phyloP scores from a whole-genome alignment of 1,140 invertebrate genomes.

The Cylas formicarius region DNA sequence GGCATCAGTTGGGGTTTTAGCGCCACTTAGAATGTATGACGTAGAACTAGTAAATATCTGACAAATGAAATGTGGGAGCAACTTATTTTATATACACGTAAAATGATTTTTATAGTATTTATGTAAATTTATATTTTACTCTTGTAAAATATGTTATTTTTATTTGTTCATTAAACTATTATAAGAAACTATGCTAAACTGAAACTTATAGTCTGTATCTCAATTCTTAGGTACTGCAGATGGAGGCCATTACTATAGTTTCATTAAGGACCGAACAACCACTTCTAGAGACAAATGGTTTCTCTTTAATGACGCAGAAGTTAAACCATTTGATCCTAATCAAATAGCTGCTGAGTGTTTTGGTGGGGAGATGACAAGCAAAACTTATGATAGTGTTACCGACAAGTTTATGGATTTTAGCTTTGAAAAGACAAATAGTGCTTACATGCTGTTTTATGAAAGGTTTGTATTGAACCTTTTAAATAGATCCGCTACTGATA shows the following conservation, averaged over 20 bases:
- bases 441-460: conserved; percentile 96
- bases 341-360: conserved; percentile 93
- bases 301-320: conserved; percentile 93
- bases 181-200: no score
- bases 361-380: conserved; percentile 95
- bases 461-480: conserved; percentile 52
- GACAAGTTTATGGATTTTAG: conserved; percentile 97
- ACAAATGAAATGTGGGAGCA: no score
- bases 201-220: neutral
- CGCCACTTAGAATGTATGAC: no score
- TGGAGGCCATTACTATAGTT: conserved; percentile 95
- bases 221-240: conserved; percentile 62
- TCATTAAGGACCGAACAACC: conserved; percentile 77
- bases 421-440: conserved; percentile 95
- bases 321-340: conserved; percentile 90
- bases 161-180: no score
- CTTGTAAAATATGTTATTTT: no score
- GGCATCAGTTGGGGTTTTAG: no score
- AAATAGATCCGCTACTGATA: no score
- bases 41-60: no score
- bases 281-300: conserved; percentile 81
- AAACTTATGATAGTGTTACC: conserved; percentile 91
- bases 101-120: no score
- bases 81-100: no score
- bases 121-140: no score